Evolutionary conservation across 2,113 vertebrate genomes (phyloP), one percentile per base, ranked within the genome.

Genomic region (Okapia johnstoni): DNA sequence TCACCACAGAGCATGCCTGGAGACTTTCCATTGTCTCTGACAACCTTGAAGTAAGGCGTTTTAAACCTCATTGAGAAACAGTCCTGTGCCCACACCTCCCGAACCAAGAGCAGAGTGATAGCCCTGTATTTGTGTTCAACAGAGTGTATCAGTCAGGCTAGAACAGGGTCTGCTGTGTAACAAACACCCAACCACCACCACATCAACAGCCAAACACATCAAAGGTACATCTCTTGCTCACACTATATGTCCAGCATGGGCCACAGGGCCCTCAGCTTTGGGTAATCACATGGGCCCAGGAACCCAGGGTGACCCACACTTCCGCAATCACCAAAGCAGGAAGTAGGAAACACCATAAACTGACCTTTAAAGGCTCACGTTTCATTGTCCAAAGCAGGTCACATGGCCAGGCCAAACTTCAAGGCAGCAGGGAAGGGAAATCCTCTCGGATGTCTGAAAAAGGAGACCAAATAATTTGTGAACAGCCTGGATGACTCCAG

Each of bases 211-310:
- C 12, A 57, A 84, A 55, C 79, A 11, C 19, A 8, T 15, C 70
- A 30, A 4, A 73, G 13, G 12, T 12, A 17, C 40, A 33, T 3
- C 19, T 26, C 50, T 21, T 2, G 0, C 43, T 55, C 57, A 25
- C 5, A 8, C 2, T 40, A 0, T 0, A 1, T 5, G 12, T 85
- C 58, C 33, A 26, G 6, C 2, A 4, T 21, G 46, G 48, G 5
- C 4, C 4, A 0, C 55, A 28, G 50, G n/a, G 43, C 16, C 54
- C 21, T 66, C 40, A 55, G 26, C 66, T 83, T 25, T 36, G 28
- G 33, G 58, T 77, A 15, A 21, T 19, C 8, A 12, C 36, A 3
- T 2, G 50, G 54, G 33, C 21, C 26, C 40, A 15, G 70, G 30
- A 30, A n/a, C 40, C 19, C 15, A 3, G 43, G 76, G 61, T 55